Conservation (phyloP, 2,888 invertebrate genomes). For the Cryptocephalus moraei region DNA sequence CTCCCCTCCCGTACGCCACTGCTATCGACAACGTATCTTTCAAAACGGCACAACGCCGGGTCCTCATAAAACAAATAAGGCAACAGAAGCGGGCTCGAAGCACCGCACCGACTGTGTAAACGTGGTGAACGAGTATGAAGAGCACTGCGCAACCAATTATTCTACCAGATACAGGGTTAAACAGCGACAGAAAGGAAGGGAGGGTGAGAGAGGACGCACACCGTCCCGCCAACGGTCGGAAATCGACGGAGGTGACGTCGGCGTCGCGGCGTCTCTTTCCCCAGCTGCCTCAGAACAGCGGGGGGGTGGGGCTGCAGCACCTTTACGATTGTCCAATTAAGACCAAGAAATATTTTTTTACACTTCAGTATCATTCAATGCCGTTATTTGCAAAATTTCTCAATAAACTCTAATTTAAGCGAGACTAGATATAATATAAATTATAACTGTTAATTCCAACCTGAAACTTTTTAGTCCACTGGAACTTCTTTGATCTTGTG, state of each 20-base stretch:
- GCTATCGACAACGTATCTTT: constrained; percentile 9
- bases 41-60: constrained; percentile 11
- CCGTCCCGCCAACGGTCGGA: background rate
- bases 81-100: constrained; percentile 2
- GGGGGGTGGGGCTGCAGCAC: too few relatives aligned
- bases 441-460: too few relatives aligned
- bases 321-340: too few relatives aligned
- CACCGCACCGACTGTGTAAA: constrained; percentile 18
- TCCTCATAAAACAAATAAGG: constrained; percentile 15
- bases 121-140: constrained; percentile 29
- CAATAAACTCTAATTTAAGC: too few relatives aligned
- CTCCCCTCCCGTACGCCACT: constrained; percentile 3
- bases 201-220: constrained; percentile 16
- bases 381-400: too few relatives aligned
- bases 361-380: too few relatives aligned
- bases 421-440: too few relatives aligned
- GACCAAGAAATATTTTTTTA: too few relatives aligned
- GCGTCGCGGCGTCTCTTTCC: too few relatives aligned
- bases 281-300: too few relatives aligned
- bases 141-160: constrained; percentile 34
- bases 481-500: too few relatives aligned
- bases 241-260: background rate
- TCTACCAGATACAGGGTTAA: constrained; percentile 34
- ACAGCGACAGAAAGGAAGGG: constrained; percentile 21
- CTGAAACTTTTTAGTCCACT: too few relatives aligned